Percentiles rank a stretch among this genome's conserved stretches.
Evolutionary conservation across 2,888 invertebrate species (phyloP).

Genomic region (Rapana venosa): DNA sequence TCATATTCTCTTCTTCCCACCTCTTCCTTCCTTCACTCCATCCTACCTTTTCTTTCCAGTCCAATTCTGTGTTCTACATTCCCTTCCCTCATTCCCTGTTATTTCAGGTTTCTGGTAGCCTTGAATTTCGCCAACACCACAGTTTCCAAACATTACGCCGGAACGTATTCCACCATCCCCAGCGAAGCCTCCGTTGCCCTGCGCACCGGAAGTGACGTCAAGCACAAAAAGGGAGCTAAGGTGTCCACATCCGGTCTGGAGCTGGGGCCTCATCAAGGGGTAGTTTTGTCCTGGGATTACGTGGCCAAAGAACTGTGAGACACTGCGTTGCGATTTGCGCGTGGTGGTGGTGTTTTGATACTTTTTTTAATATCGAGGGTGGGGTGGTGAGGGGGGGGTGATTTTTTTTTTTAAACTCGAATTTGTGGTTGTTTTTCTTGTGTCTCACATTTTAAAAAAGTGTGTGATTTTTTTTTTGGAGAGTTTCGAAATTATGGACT

Average conservation of each 20-base stretch:
- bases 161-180: conserved; percentile 60
- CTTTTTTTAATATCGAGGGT: neutral
- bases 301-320: conserved; percentile 65
- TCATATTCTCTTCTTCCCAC: neutral
- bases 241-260: conserved; percentile 56
- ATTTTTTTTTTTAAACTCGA: neutral
- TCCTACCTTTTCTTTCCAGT: neutral
- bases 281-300: conserved; percentile 73
- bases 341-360: neutral
- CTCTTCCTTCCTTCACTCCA: neutral
- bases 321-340: neutral
- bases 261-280: conserved; percentile 66
- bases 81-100: neutral
- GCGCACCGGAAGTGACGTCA: conserved; percentile 52
- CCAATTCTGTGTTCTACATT: neutral
- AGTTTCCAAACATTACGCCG: conserved; percentile 61
- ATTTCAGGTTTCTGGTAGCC: conserved; percentile 69
- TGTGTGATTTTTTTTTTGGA: too few relatives aligned
- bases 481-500: too few relatives aligned
- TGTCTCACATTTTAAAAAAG: too few relatives aligned
- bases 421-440: too few relatives aligned
- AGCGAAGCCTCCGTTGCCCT: conserved; percentile 59
- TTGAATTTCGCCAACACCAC: conserved; percentile 68
- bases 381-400: too few relatives aligned
- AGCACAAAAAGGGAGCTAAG: conserved; percentile 56